These are phyloP conservation scores for Wiebesia pumilae DNA, from an alignment of 1,140 invertebrate genomes.

Conservation along the genomic window DNA sequence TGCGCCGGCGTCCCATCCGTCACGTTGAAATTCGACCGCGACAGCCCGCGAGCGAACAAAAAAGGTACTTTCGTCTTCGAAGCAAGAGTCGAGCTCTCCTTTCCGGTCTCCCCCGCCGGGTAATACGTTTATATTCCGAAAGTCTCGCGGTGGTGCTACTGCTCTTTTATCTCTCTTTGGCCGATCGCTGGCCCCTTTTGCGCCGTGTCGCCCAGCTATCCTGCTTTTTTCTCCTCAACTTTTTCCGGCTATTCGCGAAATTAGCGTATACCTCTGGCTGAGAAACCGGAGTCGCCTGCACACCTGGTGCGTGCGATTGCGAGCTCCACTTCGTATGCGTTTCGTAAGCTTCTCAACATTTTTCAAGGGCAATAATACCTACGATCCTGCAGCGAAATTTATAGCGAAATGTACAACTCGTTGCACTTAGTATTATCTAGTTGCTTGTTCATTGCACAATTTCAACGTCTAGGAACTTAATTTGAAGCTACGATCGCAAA, in stretches of 20 bases:
- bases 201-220: not conserved
- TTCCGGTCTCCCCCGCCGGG: not conserved
- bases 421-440: too few relatives aligned
- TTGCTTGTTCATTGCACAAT: too few relatives aligned
- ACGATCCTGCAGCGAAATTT: too few relatives aligned
- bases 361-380: too few relatives aligned
- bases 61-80: constrained; percentile 50
- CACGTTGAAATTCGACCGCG: constrained; percentile 43
- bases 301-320: too few relatives aligned
- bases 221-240: too few relatives aligned
- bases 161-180: constrained; percentile 27
- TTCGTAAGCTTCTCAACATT: too few relatives aligned
- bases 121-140: constrained; percentile 25
- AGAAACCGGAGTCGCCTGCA: not conserved
- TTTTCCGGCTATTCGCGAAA: not conserved
- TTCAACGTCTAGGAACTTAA: too few relatives aligned
- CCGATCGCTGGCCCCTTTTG: constrained; percentile 32
- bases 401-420: too few relatives aligned
- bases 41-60: constrained; percentile 28
- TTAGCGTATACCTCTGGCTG: not conserved
- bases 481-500: too few relatives aligned
- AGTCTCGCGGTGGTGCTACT: constrained; percentile 24
- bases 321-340: too few relatives aligned
- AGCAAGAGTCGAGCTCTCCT: constrained; percentile 43
- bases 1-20: constrained; percentile 18